Conservation (phyloP, 2,888 invertebrate species). For the Listrodromus nycthemerus region DNA sequence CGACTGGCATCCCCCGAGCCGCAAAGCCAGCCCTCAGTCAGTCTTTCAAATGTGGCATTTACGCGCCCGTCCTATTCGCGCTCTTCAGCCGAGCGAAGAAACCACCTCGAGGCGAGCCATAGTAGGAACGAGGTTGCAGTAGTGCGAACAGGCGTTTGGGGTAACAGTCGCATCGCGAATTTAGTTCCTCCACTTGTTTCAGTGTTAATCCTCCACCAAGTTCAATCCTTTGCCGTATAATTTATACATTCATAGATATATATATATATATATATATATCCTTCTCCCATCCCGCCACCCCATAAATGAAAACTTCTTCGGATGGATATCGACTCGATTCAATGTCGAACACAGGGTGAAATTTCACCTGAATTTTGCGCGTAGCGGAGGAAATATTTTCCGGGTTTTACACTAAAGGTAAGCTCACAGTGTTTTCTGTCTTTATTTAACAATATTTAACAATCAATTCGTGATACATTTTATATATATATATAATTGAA, state of each 20-base stretch:
- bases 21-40: slow-evolving; percentile 69
- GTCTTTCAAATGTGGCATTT: slow-evolving; percentile 70
- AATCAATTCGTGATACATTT: background rate
- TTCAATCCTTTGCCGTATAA: background rate
- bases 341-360: slow-evolving; percentile 1
- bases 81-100: slow-evolving; percentile 33
- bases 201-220: background rate
- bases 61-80: slow-evolving; percentile 62
- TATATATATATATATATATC: too few species aligned
- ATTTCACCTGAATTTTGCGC: slow-evolving; percentile 16
- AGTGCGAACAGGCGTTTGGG: slow-evolving; percentile 50
- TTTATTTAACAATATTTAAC: background rate
- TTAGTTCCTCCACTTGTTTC: slow-evolving; percentile 55
- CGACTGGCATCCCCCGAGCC: slow-evolving; percentile 67
- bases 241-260: too few species aligned
- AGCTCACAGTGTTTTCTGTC: background rate
- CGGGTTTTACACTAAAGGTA: slow-evolving; percentile 10
- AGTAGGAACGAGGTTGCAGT: slow-evolving; percentile 25
- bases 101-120: slow-evolving; percentile 41
- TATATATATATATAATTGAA: too few species aligned
- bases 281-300: too few species aligned
- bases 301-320: too few species aligned
- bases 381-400: background rate
- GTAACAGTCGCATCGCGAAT: slow-evolving; percentile 66
- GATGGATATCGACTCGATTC: background rate